Evolutionary conservation across 2,113 vertebrate species (phyloP).

Genomic region (Megaptera novaeangliae): DNA sequence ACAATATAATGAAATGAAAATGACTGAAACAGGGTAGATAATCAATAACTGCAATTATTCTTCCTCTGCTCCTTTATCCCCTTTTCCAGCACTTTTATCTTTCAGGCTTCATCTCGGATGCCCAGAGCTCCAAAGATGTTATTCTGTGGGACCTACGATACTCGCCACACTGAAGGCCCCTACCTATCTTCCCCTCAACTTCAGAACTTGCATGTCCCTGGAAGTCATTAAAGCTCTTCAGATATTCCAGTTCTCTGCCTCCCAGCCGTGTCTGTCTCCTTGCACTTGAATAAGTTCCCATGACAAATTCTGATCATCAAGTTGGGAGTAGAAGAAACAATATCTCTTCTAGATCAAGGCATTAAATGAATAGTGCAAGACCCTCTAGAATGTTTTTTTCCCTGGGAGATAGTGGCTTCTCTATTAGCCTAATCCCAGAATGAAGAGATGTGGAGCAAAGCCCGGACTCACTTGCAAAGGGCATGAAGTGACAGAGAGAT

Average conservation of each 20-base stretch:
- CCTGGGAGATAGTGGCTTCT: neutral
- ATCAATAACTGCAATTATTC: neutral
- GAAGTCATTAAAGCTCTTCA: neutral
- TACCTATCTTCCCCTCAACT: neutral
- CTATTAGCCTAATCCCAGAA: neutral
- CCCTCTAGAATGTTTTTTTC: neutral
- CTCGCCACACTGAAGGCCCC: neutral
- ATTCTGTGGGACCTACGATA: rapidly evolving
- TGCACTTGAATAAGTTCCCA: neutral
- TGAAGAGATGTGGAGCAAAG: neutral
- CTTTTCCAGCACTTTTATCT: neutral
- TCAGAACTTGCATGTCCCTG: neutral
- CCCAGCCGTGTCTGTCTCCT: neutral
- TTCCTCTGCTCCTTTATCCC: neutral
- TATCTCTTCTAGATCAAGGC: neutral
- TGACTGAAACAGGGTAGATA: neutral
- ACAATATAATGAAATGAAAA: neutral
- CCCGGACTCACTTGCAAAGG: neutral
- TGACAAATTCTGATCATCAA: neutral
- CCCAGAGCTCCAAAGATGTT: neutral
- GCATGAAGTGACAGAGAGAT: neutral
- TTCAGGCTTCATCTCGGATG: neutral
- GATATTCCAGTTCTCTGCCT: neutral
- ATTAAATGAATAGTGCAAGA: neutral
- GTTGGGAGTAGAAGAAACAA: neutral